phyloP scores from a whole-genome alignment of 2,113 vertebrate species.

The Axis porcinus region DNA sequence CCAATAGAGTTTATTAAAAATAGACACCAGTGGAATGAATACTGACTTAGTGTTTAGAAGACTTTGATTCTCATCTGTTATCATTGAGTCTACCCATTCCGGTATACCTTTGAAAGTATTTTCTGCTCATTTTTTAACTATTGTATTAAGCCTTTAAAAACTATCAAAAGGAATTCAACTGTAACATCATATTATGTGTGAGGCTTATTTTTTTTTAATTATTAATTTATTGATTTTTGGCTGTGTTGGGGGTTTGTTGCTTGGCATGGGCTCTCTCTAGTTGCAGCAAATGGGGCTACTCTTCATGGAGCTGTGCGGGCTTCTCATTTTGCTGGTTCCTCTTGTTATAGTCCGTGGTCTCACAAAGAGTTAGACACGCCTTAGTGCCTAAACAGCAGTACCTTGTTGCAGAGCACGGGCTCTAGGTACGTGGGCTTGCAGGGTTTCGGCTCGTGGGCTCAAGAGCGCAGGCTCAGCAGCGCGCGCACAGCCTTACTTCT shows the following conservation, averaged over 20 bases:
- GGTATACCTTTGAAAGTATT: background rate
- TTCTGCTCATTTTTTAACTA: background rate
- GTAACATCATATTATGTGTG: background rate
- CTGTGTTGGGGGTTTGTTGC: background rate
- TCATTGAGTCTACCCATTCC: background rate
- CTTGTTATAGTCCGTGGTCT: background rate
- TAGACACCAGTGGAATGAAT: background rate
- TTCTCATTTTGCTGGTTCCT: background rate
- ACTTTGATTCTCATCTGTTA: background rate
- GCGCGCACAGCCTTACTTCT: accelerated
- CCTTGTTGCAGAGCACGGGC: background rate
- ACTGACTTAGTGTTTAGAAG: background rate
- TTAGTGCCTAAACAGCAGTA: background rate
- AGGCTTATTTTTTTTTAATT: background rate
- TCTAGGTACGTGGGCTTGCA: background rate
- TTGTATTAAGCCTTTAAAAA: background rate
- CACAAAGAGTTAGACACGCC: background rate
- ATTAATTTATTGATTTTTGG: background rate
- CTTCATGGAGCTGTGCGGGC: background rate
- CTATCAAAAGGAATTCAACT: background rate
- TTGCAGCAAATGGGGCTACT: background rate
- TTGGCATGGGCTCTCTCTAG: background rate
- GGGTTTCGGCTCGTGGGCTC: background rate
- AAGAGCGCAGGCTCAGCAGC: background rate
- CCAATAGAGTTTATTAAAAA: background rate